Conservation (phyloP, 2,113 vertebrate species). For the Sphyrna mokarran region DNA sequence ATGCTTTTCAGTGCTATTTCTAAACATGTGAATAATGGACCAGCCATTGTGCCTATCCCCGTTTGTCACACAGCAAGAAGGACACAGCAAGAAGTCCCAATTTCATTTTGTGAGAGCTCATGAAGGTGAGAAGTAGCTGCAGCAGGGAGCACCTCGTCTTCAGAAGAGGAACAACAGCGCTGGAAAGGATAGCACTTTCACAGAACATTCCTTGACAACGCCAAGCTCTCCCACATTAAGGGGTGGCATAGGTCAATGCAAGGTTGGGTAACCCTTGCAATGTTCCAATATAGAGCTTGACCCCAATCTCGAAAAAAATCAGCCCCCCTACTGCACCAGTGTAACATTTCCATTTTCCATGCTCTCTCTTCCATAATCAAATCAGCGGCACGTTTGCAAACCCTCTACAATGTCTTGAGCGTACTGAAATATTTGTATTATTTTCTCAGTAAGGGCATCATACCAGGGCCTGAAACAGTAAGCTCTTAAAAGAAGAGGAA, state of each 20-base stretch:
- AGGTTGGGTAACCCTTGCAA: not conserved
- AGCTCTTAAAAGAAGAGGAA: not conserved
- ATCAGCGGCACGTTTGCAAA: not conserved
- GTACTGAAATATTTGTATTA: slow-evolving; percentile 8
- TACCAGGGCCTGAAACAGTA: not conserved
- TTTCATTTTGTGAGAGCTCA: not conserved
- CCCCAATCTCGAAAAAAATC: not conserved
- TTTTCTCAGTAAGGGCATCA: not conserved
- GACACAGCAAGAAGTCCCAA: slow-evolving; percentile 26
- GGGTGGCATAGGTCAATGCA: not conserved
- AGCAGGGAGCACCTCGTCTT: not conserved
- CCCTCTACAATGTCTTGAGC: not conserved
- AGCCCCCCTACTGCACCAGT: not conserved
- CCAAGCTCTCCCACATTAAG: slow-evolving; percentile 8
- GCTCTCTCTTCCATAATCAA: not conserved
- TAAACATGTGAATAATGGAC: slow-evolving; percentile 27
- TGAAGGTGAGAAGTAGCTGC: not conserved
- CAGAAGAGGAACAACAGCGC: not conserved
- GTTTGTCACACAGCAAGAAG: slow-evolving; percentile 23
- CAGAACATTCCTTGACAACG: not conserved
- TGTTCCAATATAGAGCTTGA: not conserved
- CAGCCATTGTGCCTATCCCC: not conserved
- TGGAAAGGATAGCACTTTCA: not conserved
- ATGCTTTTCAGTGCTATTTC: slow-evolving; percentile 1
- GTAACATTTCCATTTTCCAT: slow-evolving; percentile 5